phyloP scores from a whole-genome alignment of 2,113 vertebrate species.

The Cynocephalus volans region DNA sequence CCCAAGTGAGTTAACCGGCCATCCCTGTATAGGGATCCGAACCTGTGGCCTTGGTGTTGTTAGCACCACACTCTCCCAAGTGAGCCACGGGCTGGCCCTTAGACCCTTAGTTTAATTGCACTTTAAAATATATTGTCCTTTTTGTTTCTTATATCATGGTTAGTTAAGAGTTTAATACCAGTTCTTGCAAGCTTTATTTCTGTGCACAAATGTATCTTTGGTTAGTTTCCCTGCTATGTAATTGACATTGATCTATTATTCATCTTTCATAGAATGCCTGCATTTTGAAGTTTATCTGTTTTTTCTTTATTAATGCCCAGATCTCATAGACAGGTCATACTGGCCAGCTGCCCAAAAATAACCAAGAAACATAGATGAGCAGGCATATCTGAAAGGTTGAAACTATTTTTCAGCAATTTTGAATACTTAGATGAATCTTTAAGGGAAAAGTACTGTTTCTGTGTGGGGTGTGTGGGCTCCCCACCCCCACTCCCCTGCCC shows the following conservation, averaged over 20 bases:
- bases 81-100: too few species aligned
- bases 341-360: too few species aligned
- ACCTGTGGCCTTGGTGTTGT: too few species aligned
- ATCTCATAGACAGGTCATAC: neutral
- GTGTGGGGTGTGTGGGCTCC: neutral
- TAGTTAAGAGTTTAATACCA: conserved; percentile 9
- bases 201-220: neutral
- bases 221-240: neutral
- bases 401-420: neutral
- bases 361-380: too few species aligned
- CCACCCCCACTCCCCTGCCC: too few species aligned
- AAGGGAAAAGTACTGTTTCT: neutral
- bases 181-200: conserved; percentile 10
- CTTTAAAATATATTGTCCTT: neutral
- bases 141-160: neutral
- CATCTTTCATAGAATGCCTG: neutral
- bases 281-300: neutral
- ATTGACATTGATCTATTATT: neutral
- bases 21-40: too few species aligned
- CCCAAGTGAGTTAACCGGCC: too few species aligned
- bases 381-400: neutral
- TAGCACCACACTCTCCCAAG: too few species aligned
- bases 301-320: neutral
- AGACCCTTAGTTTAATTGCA: neutral
- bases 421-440: neutral